A percentile compares a stretch with the other conserved stretches of the same genome.
Conservation (phyloP, 2,113 vertebrate species). For the Rostratula benghalensis region DNA sequence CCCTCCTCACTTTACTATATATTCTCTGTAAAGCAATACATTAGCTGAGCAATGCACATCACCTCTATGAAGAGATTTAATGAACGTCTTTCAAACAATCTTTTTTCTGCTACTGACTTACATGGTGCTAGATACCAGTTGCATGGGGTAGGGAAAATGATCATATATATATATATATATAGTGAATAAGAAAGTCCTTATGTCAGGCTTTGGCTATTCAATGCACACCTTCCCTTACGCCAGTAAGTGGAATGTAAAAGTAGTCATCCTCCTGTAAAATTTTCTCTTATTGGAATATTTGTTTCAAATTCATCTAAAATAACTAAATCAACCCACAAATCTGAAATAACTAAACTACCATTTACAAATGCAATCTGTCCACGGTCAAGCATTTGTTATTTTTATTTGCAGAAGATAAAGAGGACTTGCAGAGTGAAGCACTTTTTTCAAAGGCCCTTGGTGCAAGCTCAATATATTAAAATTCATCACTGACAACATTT, state of each 20-base stretch:
- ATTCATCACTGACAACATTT: conserved; percentile 66
- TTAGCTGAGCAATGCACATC: not conserved
- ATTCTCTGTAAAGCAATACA: not conserved
- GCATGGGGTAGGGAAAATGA: not conserved
- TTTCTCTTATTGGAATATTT: not conserved
- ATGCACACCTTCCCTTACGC: not conserved
- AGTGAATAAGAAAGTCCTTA: not conserved
- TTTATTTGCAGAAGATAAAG: conserved; percentile 67
- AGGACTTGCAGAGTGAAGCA: conserved; percentile 54
- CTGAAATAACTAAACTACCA: conserved; percentile 6
- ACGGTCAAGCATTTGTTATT: conserved; percentile 49
- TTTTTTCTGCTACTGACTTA: not conserved
- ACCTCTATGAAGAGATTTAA: not conserved
- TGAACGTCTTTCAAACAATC: not conserved
- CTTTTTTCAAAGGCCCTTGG: conserved; percentile 53
- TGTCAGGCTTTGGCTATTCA: not conserved
- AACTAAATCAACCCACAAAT: not conserved
- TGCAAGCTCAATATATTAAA: conserved; percentile 61
- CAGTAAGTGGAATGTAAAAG: conserved; percentile 7
- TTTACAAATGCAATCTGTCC: conserved; percentile 42
- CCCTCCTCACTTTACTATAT: not conserved
- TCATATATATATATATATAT: not conserved
- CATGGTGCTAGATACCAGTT: not conserved
- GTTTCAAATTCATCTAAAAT: conserved; percentile 40
- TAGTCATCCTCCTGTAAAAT: not conserved